These are phyloP conservation scores for Pipra filicauda DNA, from an alignment of 2,113 vertebrate genomes.

Conservation along the genomic window DNA sequence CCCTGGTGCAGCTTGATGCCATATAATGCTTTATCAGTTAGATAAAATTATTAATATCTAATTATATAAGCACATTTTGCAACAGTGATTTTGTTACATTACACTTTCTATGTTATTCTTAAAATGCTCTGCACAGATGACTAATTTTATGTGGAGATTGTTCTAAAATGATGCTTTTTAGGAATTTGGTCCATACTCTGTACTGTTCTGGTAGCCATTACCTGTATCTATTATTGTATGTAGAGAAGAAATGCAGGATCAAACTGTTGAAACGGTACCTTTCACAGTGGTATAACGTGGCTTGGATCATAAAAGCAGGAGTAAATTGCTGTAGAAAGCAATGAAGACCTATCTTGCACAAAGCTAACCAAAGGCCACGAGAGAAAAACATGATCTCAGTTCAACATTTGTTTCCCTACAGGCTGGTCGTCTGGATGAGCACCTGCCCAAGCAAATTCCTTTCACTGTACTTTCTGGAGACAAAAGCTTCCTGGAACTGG, in stretches of 20 bases:
- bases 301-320: neutral
- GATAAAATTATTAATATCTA: neutral
- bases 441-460: conserved; percentile 82
- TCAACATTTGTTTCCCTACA: conserved; percentile 19
- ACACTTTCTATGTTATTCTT: neutral
- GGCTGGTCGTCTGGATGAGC: conserved; percentile 82
- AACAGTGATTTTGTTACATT: neutral
- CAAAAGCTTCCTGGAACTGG: conserved; percentile 81
- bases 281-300: neutral
- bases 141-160: neutral
- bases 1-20: neutral
- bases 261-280: neutral
- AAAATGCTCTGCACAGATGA: neutral
- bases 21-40: neutral
- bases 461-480: conserved; percentile 84
- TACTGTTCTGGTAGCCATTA: neutral
- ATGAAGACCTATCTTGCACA: neutral
- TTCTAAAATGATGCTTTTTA: neutral
- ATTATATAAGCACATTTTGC: neutral
- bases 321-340: neutral
- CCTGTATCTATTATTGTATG: fast-evolving
- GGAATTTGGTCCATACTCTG: neutral
- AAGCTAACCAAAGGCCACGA: neutral
- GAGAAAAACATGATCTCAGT: neutral
- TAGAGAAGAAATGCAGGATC: neutral